Base-by-base conservation (phyloP, 2,888 invertebrate genomes). In the Minunthozetes semirufus region DNA sequence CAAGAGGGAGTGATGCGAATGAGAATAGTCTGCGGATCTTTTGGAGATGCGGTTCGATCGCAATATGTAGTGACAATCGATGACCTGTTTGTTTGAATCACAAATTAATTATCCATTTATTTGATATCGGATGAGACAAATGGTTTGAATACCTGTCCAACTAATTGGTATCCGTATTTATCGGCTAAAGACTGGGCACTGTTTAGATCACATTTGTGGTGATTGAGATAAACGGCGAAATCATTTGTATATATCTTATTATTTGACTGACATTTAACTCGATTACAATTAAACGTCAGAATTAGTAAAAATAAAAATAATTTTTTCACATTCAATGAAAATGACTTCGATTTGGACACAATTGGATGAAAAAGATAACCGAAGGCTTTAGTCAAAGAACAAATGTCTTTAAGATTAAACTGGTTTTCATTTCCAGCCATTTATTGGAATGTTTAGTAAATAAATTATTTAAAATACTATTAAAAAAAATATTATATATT, bases 1-100 rank as follows among this genome's bases (percentile, higher is more conserved):
- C 79, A 95, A 87, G 80, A 88, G 88, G 81, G 86, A 85, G 82
- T 93, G 91, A 84, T 93, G 92, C 80, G 88, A 87, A 80, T 88
- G 88, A 83, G 90, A 92, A 77, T 88, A 87, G 79, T 88, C 87
- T 73, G 90, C 84, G 15, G 95, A 95, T 78, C 96, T 87, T 84
- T 93, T 95, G 82, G 89, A 88, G 76, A 96, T 87, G 80, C 88
- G 89, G 79, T 89, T 88, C 84, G 94, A 94, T 81, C 91, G 89
- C 82, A 94, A 88, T 80, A 94, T 86, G 83, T 91, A 96, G 85
- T 89, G 94, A 80, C 89, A 89, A 81, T 90, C 89, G 82, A 96
- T 86, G 82, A 96, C 93, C 95, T 96, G 89, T 76, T 90, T 90
- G 81, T 22, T 86, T 84, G 82, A 81, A 38, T 76, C 33, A 48